Evolutionary conservation across 37 sponge, comb jelly and placozoan genomes (phyloP), one percentile per base, ranked within the genome.

Genomic region (Halisarca cf. caerulea): DNA sequence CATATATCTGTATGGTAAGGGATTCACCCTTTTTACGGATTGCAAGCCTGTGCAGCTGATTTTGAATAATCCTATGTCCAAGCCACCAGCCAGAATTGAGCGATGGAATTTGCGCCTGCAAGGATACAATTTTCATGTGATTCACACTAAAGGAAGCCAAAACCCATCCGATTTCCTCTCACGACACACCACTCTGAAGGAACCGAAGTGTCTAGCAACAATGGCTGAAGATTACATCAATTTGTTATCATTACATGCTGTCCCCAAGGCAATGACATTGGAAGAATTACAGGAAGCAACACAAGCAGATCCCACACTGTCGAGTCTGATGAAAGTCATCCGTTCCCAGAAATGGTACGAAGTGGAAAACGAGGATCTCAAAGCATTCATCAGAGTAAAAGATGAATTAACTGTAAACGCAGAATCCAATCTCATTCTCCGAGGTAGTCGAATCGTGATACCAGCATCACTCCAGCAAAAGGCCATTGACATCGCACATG

Each of bases 161-260:
- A 88, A 83, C 38, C 88, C 88, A 3, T 88, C 88, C 17, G 84
- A 88, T 83, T 83, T 79, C 41, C 59, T 88, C 32, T 88, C 88
- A 2, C 75, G 72, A 47, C 88, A 88, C 55, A 59, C 84, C 20
- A 39, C 51, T 44, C 21, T 80, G 23, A n/a, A 41, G 6, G 72
- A 74, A 6, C 5, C 57, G 4, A 55, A 84, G 2, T 40, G 27
- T n/a, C n/a, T n/a, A n/a, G n/a, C n/a, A n/a, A n/a, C n/a, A n/a
- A 64, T 41, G 43, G 72, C 86, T 42, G 81, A 86, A 55, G 59
- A 54, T 7, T 68, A 79, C 51, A 54, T 86, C 58, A 78, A 85
- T 24, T 79, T 79, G 21, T 51, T 79, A 15, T 43, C 64, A n/a
- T 3, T 66, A 42, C 81, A 82, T 58, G 83, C 82, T 59, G 57